Evolutionary conservation across 2,888 invertebrate species (phyloP), one percentile per base, ranked within the genome.

Genomic region (Trachelus tabidus): DNA sequence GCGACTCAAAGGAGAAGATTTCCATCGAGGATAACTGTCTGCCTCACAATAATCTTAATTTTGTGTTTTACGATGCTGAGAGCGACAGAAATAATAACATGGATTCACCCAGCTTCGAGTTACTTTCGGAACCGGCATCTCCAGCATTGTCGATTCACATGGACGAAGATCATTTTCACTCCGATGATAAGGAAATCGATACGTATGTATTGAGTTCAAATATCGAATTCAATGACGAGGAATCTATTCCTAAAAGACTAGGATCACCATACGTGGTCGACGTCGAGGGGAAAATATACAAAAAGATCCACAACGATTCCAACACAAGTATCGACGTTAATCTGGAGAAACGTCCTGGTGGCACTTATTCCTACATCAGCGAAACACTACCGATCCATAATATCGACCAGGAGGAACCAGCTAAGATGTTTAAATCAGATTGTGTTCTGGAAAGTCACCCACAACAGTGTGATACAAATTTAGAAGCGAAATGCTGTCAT

Each of bases 61-160:
- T 37, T 12, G 40, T 71, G 12, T 74, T 35, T 31, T 40, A 75
- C 15, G 75, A 34, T 11, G 77, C 73, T 68, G 83, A 80, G n/a
- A 82, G 82, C 69, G 75, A 74, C 33, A 83, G 34, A 30, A 37
- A 85, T 23, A 83, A 81, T 56, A 81, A 79, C 69, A 79, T 80
- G 1, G 83, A 85, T 12, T 83, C 84, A 30, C 84, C 82, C 71
- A 85, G 83, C 30, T 86, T 85, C 76, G 85, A 85, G 37, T 69
- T 85, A 11, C 35, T 86, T 11, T 83, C 85, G 0, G 85, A 84
- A n/a, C 79, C 81, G 1, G 56, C 79, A 1, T 81, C 86, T 11
- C 80, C 83, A 1, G 68, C 83, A 34, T 71, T 79, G 12, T 84
- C 79, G 0, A 83, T 84, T n/a, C 80, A 77, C 75, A 81, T 85